phyloP scores from a whole-genome alignment of 37 sponge, comb jelly and placozoan species.

The Beroe forskalii region DNA sequence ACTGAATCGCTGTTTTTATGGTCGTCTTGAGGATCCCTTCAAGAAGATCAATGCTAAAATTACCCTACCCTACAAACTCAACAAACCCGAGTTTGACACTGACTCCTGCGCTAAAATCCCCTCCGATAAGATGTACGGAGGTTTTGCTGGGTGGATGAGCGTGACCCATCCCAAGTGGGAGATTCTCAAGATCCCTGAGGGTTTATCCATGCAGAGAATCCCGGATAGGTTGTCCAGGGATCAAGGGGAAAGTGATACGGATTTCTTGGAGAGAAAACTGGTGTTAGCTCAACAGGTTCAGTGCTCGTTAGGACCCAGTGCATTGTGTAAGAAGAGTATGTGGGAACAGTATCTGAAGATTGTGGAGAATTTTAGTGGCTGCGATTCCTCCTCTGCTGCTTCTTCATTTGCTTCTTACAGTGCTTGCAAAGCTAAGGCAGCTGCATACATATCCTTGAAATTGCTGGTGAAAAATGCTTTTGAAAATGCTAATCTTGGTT shows the following conservation, averaged over 20 bases:
- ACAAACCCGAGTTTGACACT: constrained; percentile 19
- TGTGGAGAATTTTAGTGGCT: neutral
- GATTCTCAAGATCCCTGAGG: neutral
- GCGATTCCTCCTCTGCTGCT: too few relatives aligned
- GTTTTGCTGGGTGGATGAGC: neutral
- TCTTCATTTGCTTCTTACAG: neutral
- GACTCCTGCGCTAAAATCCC: neutral
- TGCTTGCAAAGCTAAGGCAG: constrained; percentile 8
- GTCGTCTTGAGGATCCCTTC: neutral
- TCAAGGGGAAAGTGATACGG: neutral
- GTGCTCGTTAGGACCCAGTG: neutral
- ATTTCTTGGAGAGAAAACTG: neutral
- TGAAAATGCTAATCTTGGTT: neutral
- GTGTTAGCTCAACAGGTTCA: neutral
- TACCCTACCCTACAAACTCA: neutral
- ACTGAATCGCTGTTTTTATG: neutral
- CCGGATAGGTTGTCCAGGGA: neutral
- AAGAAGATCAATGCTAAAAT: neutral
- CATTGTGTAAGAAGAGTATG: neutral
- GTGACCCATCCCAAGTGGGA: neutral
- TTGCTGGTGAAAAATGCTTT: neutral
- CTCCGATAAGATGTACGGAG: neutral
- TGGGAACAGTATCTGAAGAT: neutral
- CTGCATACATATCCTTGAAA: neutral
- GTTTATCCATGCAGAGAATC: neutral